These are phyloP conservation scores for Dromius quadrimaculatus DNA, from an alignment of 2,888 invertebrate species.

Conservation along the genomic window DNA sequence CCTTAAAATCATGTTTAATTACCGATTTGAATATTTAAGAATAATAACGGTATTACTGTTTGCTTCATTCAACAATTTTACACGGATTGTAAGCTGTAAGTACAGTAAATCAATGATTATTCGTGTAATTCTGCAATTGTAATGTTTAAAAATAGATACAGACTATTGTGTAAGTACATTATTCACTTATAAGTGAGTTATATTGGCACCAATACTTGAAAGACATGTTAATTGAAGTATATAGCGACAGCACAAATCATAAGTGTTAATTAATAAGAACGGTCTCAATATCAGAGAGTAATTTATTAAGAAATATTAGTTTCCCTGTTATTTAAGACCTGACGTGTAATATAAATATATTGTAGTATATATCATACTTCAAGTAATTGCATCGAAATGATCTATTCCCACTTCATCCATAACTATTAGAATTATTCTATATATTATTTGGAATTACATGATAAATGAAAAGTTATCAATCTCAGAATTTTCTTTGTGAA, in stretches of 20 bases:
- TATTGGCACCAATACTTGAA: conserved; percentile 39
- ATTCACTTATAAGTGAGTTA: conserved; percentile 35
- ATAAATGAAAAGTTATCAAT: no score
- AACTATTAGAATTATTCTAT: no score
- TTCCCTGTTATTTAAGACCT: conserved; percentile 28
- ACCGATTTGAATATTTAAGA: not conserved
- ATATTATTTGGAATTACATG: no score
- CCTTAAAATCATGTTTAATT: not conserved
- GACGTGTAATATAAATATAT: conserved; percentile 24
- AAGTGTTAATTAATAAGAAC: conserved; percentile 44
- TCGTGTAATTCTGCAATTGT: not conserved
- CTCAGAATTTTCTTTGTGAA: no score
- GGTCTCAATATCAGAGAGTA: conserved; percentile 39
- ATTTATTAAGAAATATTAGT: conserved; percentile 39
- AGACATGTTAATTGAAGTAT: conserved; percentile 46
- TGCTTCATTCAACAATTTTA: not conserved
- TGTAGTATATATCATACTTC: conserved; percentile 14
- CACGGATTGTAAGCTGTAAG: not conserved
- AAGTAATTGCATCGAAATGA: no score
- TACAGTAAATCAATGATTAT: not conserved
- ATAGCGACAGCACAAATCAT: conserved; percentile 43
- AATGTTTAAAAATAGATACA: not conserved
- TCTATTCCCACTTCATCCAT: no score
- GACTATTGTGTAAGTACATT: not conserved
- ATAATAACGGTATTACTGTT: not conserved